Conservation (phyloP, 2,888 invertebrate species). For the Perdita meconis region DNA sequence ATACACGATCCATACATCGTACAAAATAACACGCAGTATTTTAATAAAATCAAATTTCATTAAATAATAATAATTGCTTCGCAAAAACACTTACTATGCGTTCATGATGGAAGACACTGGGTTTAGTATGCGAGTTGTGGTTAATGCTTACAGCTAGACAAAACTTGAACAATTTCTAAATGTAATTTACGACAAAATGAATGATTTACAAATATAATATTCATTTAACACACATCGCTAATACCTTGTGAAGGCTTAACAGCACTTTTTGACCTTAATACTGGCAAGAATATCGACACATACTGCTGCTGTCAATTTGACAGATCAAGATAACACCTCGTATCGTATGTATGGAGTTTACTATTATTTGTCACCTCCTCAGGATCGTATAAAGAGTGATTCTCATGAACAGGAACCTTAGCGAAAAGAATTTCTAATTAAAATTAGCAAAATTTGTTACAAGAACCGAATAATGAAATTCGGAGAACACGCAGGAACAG, state of each 20-base stretch:
- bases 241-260: conserved; percentile 2
- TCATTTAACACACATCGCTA: conserved; percentile 30
- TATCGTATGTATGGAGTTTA: conserved; percentile 28
- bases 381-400: conserved; percentile 5
- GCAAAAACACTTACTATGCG: conserved; percentile 59
- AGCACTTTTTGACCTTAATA: conserved; percentile 24
- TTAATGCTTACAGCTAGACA: conserved; percentile 47
- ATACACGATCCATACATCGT: conserved; percentile 13
- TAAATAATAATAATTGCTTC: background rate
- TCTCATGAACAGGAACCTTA: conserved; percentile 11
- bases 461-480: too few species aligned
- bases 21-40: background rate
- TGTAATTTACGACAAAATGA: conserved; percentile 29
- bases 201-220: conserved; percentile 38
- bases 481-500: too few species aligned
- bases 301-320: conserved; percentile 44
- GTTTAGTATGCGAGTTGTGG: conserved; percentile 19
- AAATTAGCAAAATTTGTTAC: too few species aligned
- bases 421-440: too few species aligned
- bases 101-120: conserved; percentile 61
- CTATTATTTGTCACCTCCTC: conserved; percentile 9
- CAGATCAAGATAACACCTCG: conserved; percentile 19
- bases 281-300: conserved; percentile 24
- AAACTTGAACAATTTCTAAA: conserved; percentile 18
- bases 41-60: background rate